phyloP scores from a whole-genome alignment of 1,140 invertebrate species.

The Aphelinus certus region DNA sequence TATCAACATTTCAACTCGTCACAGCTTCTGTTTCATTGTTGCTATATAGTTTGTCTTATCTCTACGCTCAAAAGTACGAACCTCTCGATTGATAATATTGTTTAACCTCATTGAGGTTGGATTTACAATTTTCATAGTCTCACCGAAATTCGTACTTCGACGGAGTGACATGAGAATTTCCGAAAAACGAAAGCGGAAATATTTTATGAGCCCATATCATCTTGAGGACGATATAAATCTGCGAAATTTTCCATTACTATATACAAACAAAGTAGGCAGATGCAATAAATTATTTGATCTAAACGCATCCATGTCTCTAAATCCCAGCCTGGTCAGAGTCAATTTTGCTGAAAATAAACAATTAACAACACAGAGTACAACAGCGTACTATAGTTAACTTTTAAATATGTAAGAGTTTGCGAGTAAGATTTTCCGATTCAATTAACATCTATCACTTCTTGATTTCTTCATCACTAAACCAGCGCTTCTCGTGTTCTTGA shows the following conservation, averaged over 20 bases:
- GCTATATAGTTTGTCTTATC: not conserved
- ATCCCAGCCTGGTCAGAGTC: slow-evolving; percentile 9
- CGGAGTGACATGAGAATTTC: slow-evolving; percentile 13
- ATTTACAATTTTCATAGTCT: not conserved
- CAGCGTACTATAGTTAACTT: slow-evolving; percentile 35
- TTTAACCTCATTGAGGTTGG: slow-evolving; percentile 39
- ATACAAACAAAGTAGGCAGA: slow-evolving; percentile 34
- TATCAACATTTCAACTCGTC: slow-evolving; percentile 32
- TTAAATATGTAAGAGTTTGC: slow-evolving; percentile 25
- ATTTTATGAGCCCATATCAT: slow-evolving; percentile 27
- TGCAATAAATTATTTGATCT: slow-evolving; percentile 19
- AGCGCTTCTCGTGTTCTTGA: slow-evolving; percentile 73
- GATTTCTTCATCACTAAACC: slow-evolving; percentile 71
- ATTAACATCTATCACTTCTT: slow-evolving; percentile 56
- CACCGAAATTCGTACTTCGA: slow-evolving; percentile 26
- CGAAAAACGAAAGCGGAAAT: slow-evolving; percentile 14
- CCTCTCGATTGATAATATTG: slow-evolving; percentile 17
- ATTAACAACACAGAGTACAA: slow-evolving; percentile 31
- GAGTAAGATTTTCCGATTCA: not conserved
- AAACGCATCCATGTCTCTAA: slow-evolving; percentile 26
- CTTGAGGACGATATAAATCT: slow-evolving; percentile 24
- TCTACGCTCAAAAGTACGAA: slow-evolving; percentile 26
- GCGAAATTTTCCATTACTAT: slow-evolving; percentile 31
- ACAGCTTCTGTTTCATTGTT: slow-evolving; percentile 21
- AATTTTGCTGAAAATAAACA: slow-evolving; percentile 35